Base-by-base conservation (phyloP, 2,888 invertebrate species). In the Rhamnusium bicolor region DNA sequence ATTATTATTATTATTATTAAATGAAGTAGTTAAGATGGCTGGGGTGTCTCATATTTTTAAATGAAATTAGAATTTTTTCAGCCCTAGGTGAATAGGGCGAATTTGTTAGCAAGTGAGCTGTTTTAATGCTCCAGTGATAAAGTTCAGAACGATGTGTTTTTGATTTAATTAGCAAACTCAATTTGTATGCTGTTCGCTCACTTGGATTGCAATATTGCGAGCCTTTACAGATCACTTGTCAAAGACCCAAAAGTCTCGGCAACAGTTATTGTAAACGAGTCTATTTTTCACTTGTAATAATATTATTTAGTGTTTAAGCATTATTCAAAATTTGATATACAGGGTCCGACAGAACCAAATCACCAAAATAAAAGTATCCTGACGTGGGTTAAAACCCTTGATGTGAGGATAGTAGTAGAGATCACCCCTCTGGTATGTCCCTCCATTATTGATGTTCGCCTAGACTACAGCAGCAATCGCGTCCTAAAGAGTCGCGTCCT, bases 81-180 rank as follows among this genome's bases (percentile, higher is more conserved):
- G 32, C 32, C 32, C 10, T 0, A 32, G 32, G 32, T 12, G 32
- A 32, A 10, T 32, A 10, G 32, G 32, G 32, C 10, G 10, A 32
- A 32, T 32, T 32, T 32, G 32, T 32, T 32, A 32, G 32, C 10
- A 32, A 32, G 32, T 32, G 32, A 32, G 32, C 32, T 32, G 32
- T 32, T 32, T 32, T 32, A 32, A 32, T 32, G 32, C 32, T 32
- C 32, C 10, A 32, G 32, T 32, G 32, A 32, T 32, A 32, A 32
- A 32, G 32, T 32, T 32, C 32, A 71, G 74, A 74, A 74, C 71
- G 74, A 71, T 74, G 74, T 72, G 74, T 72, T 71, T 74, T 72
- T 74, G 69, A 74, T 74, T 74, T 61, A 74, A 74, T 74, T 74
- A 74, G 69, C 66, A 65, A 72, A 69, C 69, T 74, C 72, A 72